Percentiles rank a stretch among this genome's conserved stretches.
Conservation (phyloP, 2,113 vertebrate genomes). For the Neotragus moschatus region DNA sequence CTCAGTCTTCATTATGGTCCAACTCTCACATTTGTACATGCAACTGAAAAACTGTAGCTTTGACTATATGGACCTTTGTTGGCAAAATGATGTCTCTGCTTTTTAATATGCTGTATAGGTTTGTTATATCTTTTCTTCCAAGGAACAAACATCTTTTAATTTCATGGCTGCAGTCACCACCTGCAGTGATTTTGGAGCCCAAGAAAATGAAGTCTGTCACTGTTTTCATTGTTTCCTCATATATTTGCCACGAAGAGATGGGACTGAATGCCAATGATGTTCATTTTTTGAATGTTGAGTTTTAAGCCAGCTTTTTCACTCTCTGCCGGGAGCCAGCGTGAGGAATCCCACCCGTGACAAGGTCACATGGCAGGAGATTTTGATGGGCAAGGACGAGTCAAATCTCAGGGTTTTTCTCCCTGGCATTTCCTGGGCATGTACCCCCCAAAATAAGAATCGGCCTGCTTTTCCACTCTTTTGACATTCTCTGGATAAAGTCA, state of each 20-base stretch:
- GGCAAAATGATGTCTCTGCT: no score
- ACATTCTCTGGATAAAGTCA: no score
- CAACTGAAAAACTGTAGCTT: neutral
- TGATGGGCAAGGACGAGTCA: no score
- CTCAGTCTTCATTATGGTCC: neutral
- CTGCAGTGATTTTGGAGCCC: neutral
- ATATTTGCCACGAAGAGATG: neutral
- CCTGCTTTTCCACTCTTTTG: no score
- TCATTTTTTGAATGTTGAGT: neutral
- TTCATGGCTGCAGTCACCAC: neutral
- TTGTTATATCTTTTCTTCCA: neutral
- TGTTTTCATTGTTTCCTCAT: neutral
- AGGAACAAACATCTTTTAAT: neutral
- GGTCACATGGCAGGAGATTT: no score
- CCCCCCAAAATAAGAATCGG: no score
- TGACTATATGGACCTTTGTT: no score
- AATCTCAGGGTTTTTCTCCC: no score
- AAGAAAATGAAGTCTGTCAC: neutral
- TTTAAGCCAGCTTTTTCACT: neutral
- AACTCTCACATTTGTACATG: neutral
- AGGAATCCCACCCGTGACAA: no score
- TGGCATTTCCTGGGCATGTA: no score
- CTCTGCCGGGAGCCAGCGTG: no score
- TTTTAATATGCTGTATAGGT: neutral
- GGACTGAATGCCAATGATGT: neutral